Evolutionary conservation across 2,797 vertebrate species (phyloP).

Genomic region (Peromyscus aztecus): DNA sequence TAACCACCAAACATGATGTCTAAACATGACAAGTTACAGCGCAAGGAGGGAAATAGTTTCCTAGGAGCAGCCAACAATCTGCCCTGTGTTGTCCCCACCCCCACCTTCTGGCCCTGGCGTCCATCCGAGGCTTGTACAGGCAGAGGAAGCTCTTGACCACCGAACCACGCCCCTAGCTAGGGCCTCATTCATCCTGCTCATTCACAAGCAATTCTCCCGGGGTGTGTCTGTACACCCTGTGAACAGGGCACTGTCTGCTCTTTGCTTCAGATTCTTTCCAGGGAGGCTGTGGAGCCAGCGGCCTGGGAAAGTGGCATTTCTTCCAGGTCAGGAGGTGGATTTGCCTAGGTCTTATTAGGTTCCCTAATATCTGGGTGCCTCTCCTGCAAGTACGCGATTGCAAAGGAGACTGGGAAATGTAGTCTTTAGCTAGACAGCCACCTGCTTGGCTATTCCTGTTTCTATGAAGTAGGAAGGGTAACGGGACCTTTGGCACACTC

Average conservation of each 20-base stretch:
- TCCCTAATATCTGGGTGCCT: neutral
- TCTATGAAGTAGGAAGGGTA: neutral
- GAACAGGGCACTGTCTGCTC: neutral
- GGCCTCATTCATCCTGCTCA: neutral
- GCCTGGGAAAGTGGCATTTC: neutral
- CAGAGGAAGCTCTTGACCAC: neutral
- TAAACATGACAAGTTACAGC: no score
- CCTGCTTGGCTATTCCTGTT: neutral
- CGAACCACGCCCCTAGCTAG: neutral
- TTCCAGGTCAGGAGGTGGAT: neutral
- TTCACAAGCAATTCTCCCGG: neutral
- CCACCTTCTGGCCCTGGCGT: neutral
- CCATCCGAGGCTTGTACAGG: no score
- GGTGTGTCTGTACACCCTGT: neutral
- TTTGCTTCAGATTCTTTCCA: neutral
- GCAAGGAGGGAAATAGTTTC: neutral
- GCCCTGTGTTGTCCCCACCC: no score
- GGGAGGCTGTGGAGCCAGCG: neutral
- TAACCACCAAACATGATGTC: neutral
- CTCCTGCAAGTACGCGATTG: neutral
- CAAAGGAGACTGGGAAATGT: slow-evolving; percentile 13
- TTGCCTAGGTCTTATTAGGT: neutral
- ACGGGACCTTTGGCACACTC: neutral
- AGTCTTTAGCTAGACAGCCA: neutral
- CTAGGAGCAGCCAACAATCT: neutral